These are phyloP conservation scores for Ursus arctos DNA, from an alignment of 2,113 vertebrate species.

Conservation along the genomic window DNA sequence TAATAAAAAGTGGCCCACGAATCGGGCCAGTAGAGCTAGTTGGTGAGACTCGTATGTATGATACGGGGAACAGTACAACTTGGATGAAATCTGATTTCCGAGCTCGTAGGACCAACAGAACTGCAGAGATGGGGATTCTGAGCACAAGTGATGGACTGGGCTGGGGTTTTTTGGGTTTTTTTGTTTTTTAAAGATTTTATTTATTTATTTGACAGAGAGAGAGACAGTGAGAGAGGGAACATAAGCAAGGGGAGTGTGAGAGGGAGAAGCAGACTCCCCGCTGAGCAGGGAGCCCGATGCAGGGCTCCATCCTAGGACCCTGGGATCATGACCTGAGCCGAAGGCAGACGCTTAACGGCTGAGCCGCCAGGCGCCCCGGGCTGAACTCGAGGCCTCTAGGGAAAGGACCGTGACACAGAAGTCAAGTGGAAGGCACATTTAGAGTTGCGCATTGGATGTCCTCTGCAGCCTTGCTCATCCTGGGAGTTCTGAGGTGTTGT, in stretches of 20 bases:
- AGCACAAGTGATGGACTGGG: neutral
- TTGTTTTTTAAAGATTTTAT: too few species aligned
- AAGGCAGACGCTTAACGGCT: too few species aligned
- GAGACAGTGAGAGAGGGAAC: too few species aligned
- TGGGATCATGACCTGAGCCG: too few species aligned
- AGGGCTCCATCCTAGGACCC: too few species aligned
- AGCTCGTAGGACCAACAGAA: neutral
- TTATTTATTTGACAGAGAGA: too few species aligned
- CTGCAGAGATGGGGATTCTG: neutral
- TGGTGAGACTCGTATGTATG: neutral
- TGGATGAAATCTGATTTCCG: neutral
- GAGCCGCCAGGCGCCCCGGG: too few species aligned
- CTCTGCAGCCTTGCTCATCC: neutral
- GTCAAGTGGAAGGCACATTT: neutral
- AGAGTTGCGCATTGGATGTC: neutral
- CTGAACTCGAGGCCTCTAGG: neutral
- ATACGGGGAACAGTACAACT: neutral
- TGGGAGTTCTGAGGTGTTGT: neutral
- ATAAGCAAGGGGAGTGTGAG: too few species aligned
- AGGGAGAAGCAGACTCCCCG: too few species aligned
- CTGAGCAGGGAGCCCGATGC: too few species aligned
- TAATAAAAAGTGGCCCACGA: neutral
- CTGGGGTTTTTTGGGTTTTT: neutral
- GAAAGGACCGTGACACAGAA: neutral
- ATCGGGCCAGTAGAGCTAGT: neutral